Conservation (phyloP, 2,797 vertebrate genomes). For the Orestias chungarensis region DNA sequence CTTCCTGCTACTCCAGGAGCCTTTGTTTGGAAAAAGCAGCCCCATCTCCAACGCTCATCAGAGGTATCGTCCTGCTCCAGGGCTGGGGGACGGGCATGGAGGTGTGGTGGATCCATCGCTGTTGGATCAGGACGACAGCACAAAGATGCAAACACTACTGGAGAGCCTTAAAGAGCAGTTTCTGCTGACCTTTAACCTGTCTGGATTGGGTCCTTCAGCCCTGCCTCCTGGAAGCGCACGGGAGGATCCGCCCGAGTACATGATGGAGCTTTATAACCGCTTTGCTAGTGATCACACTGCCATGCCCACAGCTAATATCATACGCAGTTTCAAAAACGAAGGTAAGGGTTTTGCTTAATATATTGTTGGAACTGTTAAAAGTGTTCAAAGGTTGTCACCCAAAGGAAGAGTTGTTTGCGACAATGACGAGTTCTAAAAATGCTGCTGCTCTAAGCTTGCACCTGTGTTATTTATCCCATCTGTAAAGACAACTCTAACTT, state of each 20-base stretch:
- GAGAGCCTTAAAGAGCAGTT: conserved; percentile 92
- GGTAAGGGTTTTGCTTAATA: conserved; percentile 75
- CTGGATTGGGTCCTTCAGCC: conserved; percentile 83
- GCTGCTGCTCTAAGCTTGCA: neutral
- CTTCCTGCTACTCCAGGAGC: conserved; percentile 57
- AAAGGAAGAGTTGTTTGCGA: neutral
- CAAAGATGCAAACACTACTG: conserved; percentile 87
- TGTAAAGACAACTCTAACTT: neutral
- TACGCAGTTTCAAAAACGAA: conserved; percentile 98
- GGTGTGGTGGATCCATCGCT: conserved; percentile 85
- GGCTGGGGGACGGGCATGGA: conserved; percentile 83
- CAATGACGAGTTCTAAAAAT: neutral
- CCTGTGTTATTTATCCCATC: neutral
- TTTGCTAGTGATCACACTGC: conserved; percentile 91
- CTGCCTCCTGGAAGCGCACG: conserved; percentile 71
- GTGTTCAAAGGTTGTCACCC: neutral
- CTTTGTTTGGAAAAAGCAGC: conserved; percentile 73
- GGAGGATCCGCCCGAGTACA: conserved; percentile 95
- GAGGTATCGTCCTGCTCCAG: conserved; percentile 70
- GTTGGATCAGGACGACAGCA: conserved; percentile 84
- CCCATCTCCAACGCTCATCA: conserved; percentile 87
- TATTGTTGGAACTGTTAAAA: neutral
- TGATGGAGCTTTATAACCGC: conserved; percentile 97
- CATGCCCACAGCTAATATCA: conserved; percentile 94
- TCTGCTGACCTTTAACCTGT: conserved; percentile 89